phyloP scores from a whole-genome alignment of 2,797 vertebrate genomes.

The Lacerta bilineata region DNA sequence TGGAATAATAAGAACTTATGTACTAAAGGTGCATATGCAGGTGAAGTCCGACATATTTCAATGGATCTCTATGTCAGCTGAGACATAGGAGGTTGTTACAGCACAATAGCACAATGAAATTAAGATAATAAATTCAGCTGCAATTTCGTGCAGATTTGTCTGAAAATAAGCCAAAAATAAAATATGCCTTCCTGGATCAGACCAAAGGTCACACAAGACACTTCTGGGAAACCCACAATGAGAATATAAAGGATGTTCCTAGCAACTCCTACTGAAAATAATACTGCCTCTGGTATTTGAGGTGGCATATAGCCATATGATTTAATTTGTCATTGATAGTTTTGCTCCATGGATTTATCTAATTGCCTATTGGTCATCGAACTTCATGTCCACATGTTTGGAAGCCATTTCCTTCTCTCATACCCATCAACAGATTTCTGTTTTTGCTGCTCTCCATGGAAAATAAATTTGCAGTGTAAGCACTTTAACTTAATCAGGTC shows the following conservation, averaged over 20 bases:
- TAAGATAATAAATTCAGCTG: background rate
- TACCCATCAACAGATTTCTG: background rate
- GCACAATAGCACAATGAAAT: too few species aligned
- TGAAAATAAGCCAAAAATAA: background rate
- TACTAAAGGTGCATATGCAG: too few species aligned
- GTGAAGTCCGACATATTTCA: too few species aligned
- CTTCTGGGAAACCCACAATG: background rate
- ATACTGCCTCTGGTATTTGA: background rate
- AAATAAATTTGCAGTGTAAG: background rate
- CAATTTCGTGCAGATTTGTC: background rate
- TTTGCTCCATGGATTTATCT: background rate
- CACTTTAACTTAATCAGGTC: background rate
- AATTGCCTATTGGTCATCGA: background rate
- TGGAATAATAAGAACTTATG: too few species aligned
- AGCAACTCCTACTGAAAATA: background rate
- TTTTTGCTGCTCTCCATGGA: background rate
- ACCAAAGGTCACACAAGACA: background rate
- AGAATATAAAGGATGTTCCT: background rate
- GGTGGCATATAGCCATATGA: background rate
- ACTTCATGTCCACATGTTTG: background rate
- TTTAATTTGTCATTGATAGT: background rate
- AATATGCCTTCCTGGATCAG: background rate
- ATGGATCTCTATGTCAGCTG: too few species aligned
- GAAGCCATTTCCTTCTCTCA: background rate
- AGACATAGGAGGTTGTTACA: too few species aligned